A percentile compares a stretch with the other conserved stretches of the same genome.
phyloP scores from a whole-genome alignment of 30 jellyfish, hydroid and myxozoan species.

The Nemopilema nomurai region DNA sequence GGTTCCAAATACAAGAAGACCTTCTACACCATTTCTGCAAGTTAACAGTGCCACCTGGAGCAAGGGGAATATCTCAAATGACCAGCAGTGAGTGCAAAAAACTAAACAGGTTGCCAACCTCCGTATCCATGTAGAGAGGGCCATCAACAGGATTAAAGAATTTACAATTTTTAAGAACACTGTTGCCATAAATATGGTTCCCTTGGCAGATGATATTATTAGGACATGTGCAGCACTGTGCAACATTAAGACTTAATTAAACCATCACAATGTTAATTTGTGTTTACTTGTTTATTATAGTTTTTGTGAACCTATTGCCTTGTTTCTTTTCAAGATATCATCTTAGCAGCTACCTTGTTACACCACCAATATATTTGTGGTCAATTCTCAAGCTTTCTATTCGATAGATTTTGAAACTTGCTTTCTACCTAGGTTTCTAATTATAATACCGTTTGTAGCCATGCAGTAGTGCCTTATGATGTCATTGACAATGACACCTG shows the following conservation, averaged over 20 bases:
- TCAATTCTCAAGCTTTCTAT: too few species aligned
- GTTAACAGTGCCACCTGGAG: constrained; percentile 62
- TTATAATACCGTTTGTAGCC: too few species aligned
- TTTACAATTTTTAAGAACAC: constrained; percentile 26
- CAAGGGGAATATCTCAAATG: constrained; percentile 37
- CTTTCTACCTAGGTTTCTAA: too few species aligned
- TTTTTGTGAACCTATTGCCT: too few species aligned
- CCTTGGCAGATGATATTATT: constrained; percentile 67
- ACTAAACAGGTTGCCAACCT: constrained; percentile 42
- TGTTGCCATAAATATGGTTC: constrained; percentile 60
- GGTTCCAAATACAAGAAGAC: constrained; percentile 43
- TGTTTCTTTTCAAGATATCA: too few species aligned
- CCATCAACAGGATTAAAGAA: constrained; percentile 53
- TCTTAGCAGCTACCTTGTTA: too few species aligned
- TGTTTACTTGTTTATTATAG: too few species aligned
- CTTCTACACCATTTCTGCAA: constrained; percentile 29
- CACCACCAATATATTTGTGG: too few species aligned
- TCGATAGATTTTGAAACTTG: too few species aligned
- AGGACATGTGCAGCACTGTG: constrained; percentile 58
- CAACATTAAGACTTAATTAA: constrained; percentile 36
- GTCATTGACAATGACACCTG: too few species aligned
- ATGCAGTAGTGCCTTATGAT: too few species aligned
- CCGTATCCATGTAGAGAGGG: constrained; percentile 30
- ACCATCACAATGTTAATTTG: too few species aligned
- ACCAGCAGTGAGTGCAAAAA: constrained; percentile 32